phyloP scores from a whole-genome alignment of 2,113 vertebrate species.

The Carettochelys insculpta region DNA sequence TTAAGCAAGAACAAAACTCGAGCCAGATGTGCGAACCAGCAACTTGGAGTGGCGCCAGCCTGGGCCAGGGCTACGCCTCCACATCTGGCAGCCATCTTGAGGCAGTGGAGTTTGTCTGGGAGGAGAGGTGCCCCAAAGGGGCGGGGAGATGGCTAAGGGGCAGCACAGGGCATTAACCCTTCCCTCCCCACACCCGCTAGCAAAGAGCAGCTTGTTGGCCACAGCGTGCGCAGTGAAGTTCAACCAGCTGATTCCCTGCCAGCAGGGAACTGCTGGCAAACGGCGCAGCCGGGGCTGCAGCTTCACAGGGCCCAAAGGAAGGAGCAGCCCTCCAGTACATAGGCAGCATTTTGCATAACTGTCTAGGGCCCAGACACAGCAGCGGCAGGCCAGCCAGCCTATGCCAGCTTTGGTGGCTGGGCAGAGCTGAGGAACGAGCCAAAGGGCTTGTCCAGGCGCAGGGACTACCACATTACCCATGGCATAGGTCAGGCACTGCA shows the following conservation, averaged over 20 bases:
- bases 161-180: not conserved
- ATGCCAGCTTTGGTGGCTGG: not conserved
- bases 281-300: not conserved
- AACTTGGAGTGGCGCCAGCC: not conserved
- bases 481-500: not conserved
- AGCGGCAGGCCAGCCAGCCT: not conserved
- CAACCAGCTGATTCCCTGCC: not conserved
- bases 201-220: not conserved
- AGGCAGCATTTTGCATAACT: not conserved
- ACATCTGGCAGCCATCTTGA: not conserved
- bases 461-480: too few species aligned
- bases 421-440: too few species aligned
- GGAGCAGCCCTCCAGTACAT: too few species aligned
- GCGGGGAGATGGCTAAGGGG: not conserved
- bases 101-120: not conserved
- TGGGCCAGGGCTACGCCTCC: not conserved
- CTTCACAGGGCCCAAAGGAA: not conserved
- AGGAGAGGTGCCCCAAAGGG: not conserved
- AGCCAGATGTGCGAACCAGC: not conserved
- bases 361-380: not conserved
- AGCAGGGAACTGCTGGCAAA: not conserved
- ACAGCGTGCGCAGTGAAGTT: not conserved
- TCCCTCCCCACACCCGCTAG: not conserved
- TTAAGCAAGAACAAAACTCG: not conserved
- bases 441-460: not conserved